Base-by-base conservation (phyloP, 2,888 invertebrate species). In the Scelioninae gen. 1 region DNA sequence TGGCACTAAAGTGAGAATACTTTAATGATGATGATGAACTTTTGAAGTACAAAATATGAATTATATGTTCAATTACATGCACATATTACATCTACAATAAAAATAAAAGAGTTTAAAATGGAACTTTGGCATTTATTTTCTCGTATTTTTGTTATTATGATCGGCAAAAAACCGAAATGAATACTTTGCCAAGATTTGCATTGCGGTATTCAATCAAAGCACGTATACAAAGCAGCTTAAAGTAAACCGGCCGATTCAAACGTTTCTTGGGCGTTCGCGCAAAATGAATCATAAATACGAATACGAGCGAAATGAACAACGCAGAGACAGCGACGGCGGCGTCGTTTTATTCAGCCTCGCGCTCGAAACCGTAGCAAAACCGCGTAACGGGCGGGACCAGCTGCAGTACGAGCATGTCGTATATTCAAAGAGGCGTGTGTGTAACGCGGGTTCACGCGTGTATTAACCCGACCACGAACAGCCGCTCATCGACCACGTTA, bases 401-500 rank as follows among this genome's bases (percentile, higher is more conserved):
- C 79, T 83, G 83, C 71, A 71, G 58, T 63, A 16, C 77, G 74
- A 76, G 68, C 62, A 71, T 74, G 82, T 78, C 78, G 82, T 78
- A 72, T 69, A 74, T 74, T 63, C 75, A 63, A 62, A 72, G 77
- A 38, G 53, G 63, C 72, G 75, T 77, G 68, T 77, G 82, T 82
- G 82, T 82, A 74, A 74, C 82, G 82, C 53, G 82, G 75, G 72
- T 86, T 85, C 84, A 85, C 85, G 81, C 83, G 74, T 84, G 84
- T 85, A 85, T 84, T 82, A 85, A 86, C 83, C 77, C 78, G 83
- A 84, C 86, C 84, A 69, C 85, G 85, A 86, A 84, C 86, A 69
- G 83, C 74, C 82, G 83, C 84, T 85, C 83, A 85, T 85, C 85
- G 85, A 86, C 84, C 85, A 76, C 85, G 85, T 83, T 85, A 83